Evolutionary conservation across 2,113 vertebrate genomes (phyloP), one percentile per base, ranked within the genome.

Genomic region (Sitta europaea): DNA sequence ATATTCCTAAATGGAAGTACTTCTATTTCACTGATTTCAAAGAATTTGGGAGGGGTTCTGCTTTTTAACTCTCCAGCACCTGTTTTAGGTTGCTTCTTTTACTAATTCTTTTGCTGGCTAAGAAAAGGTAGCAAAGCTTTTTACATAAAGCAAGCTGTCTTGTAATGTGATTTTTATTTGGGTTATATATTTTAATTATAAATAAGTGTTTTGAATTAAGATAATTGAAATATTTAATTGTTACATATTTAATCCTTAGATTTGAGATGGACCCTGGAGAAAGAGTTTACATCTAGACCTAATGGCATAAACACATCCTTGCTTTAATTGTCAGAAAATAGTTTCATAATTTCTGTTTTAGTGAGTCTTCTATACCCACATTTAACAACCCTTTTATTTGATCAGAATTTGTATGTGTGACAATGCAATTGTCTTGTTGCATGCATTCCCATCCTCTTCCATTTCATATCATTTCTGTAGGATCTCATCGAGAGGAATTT

Each of bases 401-500:
- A 82, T 71, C 12, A 3, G 73, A 91, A 43, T 59, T 76, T 70
- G 13, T 20, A 20, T 31, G 21, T 75, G 33, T 63, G 63, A 62
- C 53, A 84, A 63, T 70, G 42, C 70, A 75, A 33, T 85, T 80
- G 48, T 62, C 71, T 65, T 59, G 53, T 76, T 84, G 27, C 50
- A 12, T 86, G 59, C 1, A 0, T 83, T 90, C 51, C 68, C 42
- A 48, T 88, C 68, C 83, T 79, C 61, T 88, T 94, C 91, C 81
- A 95, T 96, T 93, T 94, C 14, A 2, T 75, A 94, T 91, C 3
- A 19, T 94, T 96, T 90, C 53, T 84, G 29, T 66, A 70, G 76
- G 54, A 94, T 96, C 71, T 91, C 72, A 40, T 88, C 36, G 65
- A 63, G 93, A 84, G 40, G 54, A 76, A 77, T 96, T 70, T 72